Percentiles rank a stretch among this genome's conserved stretches.
Evolutionary conservation across 2,797 vertebrate species (phyloP).

Genomic region (Hephaestus fuliginosus): DNA sequence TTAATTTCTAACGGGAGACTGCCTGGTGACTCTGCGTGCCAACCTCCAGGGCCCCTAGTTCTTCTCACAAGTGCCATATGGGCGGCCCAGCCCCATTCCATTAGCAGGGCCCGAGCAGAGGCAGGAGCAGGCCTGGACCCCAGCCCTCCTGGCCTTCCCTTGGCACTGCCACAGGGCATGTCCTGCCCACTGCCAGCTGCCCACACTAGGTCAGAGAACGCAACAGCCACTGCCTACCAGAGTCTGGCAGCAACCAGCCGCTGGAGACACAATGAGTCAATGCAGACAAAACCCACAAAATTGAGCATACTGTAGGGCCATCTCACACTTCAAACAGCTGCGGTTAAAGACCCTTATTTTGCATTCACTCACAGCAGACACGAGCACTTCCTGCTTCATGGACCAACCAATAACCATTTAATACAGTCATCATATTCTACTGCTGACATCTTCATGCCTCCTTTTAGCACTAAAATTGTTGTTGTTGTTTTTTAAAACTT

Average conservation of each 20-base stretch:
- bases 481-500: background rate
- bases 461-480: background rate
- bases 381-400: background rate
- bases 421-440: background rate
- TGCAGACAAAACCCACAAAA: constrained; percentile 7
- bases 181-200: constrained; percentile 87
- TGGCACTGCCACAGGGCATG: constrained; percentile 88
- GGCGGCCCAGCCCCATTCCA: constrained; percentile 93
- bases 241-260: constrained; percentile 59
- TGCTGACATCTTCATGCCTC: background rate
- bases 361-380: background rate
- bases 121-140: constrained; percentile 74
- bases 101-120: constrained; percentile 90
- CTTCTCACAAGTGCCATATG: constrained; percentile 92
- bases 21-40: constrained; percentile 78
- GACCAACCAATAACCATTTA: constrained; percentile 5
- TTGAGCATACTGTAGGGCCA: background rate
- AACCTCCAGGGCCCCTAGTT: constrained; percentile 78
- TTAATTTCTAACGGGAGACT: constrained; percentile 84
- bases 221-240: constrained; percentile 75
- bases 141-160: constrained; percentile 82
- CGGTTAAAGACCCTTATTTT: constrained; percentile 5
- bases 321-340: background rate
- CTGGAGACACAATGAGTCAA: constrained; percentile 37
- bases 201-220: constrained; percentile 75